Base-by-base conservation (phyloP, 2,888 invertebrate species). In the Sarcophaga variegata region DNA sequence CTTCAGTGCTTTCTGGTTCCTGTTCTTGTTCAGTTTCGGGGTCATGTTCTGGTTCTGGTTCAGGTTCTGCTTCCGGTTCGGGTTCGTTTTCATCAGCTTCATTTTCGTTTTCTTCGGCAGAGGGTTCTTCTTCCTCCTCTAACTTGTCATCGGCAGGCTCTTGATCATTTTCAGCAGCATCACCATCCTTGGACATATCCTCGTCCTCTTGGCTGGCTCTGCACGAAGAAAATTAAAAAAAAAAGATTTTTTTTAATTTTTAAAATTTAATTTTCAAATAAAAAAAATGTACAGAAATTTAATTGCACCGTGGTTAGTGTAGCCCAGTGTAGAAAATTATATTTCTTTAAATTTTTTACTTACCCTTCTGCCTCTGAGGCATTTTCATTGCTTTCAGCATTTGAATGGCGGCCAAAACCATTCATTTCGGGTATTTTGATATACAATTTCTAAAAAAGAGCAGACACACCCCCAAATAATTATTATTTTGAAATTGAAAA, bases 361-460 rank as follows among this genome's bases (percentile, higher is more conserved):
- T 89, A 93, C 93, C 91, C 91, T 88, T 92, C 92, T 27, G 93
- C 89, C 72, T 93, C 93, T 74, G 93, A 93, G 54, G 90, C 92
- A 83, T 93, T 92, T 87, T 93, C 93, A 88, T 90, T 88, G 80
- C 92, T 93, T 85, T 92, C 92, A 63, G 90, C 91, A 81, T 71
- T 88, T 74, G 89, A 82, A 80, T 90, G 90, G 71, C 85, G 89
- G 72, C 78, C 89, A 89, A 88, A 91, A 83, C 92, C 93, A 89
- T 93, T 93, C 37, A 90, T 88, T 47, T 89, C 90, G 4, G 89
- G 89, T 77, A 91, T 89, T 85, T 91, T 92, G 11, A 90, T 89
- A 72, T 90, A 90, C 75, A 89, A 87, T 87, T 92, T 92, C 93
- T 93, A 17, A n/a, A 74, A 78, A 27, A 66, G 14, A 10, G 60